These are phyloP conservation scores for Protobothrops mucrosquamatus DNA, from an alignment of 2,113 vertebrate species.

Conservation along the genomic window DNA sequence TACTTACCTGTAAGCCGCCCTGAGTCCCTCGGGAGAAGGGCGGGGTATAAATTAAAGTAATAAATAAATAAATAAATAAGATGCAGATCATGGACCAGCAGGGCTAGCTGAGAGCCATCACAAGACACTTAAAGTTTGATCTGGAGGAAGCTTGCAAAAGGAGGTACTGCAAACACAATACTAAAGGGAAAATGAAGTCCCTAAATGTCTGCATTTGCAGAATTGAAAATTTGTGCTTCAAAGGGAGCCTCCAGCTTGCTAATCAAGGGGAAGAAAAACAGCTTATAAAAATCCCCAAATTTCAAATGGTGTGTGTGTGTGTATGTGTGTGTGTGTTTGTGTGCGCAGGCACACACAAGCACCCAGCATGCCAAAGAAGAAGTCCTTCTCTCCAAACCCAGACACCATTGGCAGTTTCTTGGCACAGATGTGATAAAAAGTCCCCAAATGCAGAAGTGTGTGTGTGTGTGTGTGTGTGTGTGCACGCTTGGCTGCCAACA, in stretches of 20 bases:
- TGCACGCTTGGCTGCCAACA: neutral
- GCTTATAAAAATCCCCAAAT: neutral
- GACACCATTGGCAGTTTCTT: neutral
- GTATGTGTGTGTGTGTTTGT: no score
- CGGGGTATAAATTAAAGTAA: no score
- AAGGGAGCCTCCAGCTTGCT: neutral
- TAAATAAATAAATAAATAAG: no score
- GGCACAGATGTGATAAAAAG: neutral
- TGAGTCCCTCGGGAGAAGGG: no score
- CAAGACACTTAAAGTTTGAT: neutral
- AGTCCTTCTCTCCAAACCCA: no score
- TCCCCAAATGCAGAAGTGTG: neutral
- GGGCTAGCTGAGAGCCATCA: neutral
- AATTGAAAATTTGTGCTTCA: neutral
- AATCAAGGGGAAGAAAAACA: no score
- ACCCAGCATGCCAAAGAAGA: no score
- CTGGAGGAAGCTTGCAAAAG: neutral
- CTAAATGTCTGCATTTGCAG: neutral
- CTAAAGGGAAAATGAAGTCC: neutral
- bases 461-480: neutral
- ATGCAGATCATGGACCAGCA: neutral
- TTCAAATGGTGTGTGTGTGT: neutral
- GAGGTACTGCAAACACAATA: neutral
- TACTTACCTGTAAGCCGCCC: no score
- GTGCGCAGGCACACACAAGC: no score